Evolutionary conservation across 1,140 invertebrate genomes (phyloP).

Genomic region (Diorhabda carinulata): DNA sequence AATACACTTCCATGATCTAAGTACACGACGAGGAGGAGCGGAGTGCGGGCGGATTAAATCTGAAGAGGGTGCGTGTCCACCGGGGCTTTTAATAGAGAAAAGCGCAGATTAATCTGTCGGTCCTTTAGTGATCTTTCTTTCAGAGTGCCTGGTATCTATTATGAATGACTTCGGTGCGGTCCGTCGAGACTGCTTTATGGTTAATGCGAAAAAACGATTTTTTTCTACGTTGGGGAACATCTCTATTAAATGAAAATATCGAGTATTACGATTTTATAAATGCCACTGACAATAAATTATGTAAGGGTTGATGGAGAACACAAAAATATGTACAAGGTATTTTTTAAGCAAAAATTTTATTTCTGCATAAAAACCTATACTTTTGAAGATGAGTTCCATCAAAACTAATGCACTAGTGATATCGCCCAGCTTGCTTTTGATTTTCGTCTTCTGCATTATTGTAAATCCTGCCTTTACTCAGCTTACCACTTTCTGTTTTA

Average conservation of each 20-base stretch:
- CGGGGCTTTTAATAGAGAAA: conserved; percentile 39
- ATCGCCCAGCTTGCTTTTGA: no score
- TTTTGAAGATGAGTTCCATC: no score
- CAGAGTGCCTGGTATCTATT: conserved; percentile 39
- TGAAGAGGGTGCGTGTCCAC: conserved; percentile 34
- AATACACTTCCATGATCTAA: neutral
- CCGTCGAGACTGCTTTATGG: conserved; percentile 13
- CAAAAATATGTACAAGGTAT: no score
- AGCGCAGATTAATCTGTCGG: conserved; percentile 41
- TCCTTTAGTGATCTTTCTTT: conserved; percentile 41
- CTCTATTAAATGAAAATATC: conserved; percentile 3
- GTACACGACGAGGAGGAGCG: neutral
- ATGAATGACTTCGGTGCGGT: conserved; percentile 34
- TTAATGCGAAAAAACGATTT: conserved; percentile 2
- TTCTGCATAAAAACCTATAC: no score
- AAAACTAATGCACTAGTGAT: no score
- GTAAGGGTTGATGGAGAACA: neutral
- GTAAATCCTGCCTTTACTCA: no score
- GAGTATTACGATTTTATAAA: neutral
- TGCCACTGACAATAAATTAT: neutral
- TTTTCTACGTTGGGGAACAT: neutral
- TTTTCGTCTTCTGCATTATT: no score
- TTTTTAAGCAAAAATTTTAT: no score
- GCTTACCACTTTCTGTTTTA: no score
- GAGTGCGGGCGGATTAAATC: conserved; percentile 19